Evolutionary conservation across 2,113 vertebrate genomes (phyloP), one percentile per base, ranked within the genome.

Genomic region (Sphaerodactylus townsendi): DNA sequence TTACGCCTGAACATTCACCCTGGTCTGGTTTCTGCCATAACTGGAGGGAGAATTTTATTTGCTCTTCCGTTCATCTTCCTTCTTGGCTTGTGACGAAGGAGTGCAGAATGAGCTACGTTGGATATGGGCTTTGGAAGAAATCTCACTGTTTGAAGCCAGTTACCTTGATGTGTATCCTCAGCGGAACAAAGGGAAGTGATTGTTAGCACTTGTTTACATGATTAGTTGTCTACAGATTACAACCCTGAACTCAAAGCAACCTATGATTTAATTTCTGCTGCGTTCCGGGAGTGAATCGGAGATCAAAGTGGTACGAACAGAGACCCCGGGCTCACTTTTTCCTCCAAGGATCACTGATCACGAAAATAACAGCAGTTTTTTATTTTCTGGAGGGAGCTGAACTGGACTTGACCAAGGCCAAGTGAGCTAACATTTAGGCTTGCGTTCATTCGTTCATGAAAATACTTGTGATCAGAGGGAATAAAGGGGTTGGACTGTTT

Each of bases 1-100:
- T 83, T 0, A 0, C 15, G 0, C 6, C 77, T 77, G 15, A 68
- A 62, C 79, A 44, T 44, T 90, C 87, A 77, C 75, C 84, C 62
- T 1, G 39, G 80, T 81, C 83, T 21, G 3, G 25, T 37, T 30
- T 33, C 21, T 0, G 15, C 8, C 0, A 74, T 28, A 85, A 73
- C 79, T 0, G 0, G 56, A 17, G 56, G 85, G 0, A 23, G 23
- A 53, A 23, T 21, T 68, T 0, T 0, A 17, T 11, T 68, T 9
- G 28, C n/a, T 15, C 53, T 69, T 35, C 39, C 19, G 1, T 21
- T 0, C 6, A 4, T 4, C 15, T 15, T 65, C 65, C 74, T 64
- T 46, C 28, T 37, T 50, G 65, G 25, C 10, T 30, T 35, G 35
- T 53, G 48, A n/a, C 44, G 37, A 35, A 17, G 28, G 11, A 39